Evolutionary conservation across 2,113 vertebrate genomes (phyloP).

Genomic region (Paradoxurus hermaphroditus): DNA sequence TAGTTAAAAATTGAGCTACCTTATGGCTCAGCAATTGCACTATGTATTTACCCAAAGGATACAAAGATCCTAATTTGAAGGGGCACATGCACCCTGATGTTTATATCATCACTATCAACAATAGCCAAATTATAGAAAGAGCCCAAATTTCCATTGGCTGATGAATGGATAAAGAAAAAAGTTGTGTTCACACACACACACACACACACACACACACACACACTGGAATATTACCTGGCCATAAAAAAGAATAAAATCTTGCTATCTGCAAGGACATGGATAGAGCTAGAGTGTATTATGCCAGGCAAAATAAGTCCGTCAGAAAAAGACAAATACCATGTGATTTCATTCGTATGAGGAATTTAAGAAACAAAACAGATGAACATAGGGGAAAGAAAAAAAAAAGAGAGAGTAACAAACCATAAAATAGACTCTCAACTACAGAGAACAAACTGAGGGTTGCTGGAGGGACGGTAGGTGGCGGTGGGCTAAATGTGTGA

Average conservation of each 20-base stretch:
- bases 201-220: background rate
- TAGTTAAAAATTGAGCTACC: background rate
- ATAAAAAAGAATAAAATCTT: background rate
- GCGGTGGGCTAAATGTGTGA: background rate
- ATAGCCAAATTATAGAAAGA: background rate
- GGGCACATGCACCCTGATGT: background rate
- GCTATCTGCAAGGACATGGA: background rate
- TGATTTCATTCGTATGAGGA: background rate
- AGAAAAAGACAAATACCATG: background rate
- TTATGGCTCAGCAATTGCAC: background rate
- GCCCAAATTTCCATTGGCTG: background rate
- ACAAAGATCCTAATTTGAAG: background rate
- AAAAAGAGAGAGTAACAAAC: background rate
- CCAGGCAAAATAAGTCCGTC: background rate
- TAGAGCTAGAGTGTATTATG: background rate
- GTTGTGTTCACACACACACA: rapidly evolving
- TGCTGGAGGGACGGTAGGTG: background rate
- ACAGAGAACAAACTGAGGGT: background rate
- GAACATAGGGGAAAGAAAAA: background rate
- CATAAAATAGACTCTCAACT: background rate
- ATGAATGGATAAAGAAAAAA: background rate
- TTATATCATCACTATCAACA: background rate
- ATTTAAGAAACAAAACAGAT: background rate
- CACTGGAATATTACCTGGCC: background rate
- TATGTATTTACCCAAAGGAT: background rate